These are phyloP conservation scores for Phenganax stokvisi DNA, from an alignment of 92 coral and sea anemone species.

Conservation along the genomic window DNA sequence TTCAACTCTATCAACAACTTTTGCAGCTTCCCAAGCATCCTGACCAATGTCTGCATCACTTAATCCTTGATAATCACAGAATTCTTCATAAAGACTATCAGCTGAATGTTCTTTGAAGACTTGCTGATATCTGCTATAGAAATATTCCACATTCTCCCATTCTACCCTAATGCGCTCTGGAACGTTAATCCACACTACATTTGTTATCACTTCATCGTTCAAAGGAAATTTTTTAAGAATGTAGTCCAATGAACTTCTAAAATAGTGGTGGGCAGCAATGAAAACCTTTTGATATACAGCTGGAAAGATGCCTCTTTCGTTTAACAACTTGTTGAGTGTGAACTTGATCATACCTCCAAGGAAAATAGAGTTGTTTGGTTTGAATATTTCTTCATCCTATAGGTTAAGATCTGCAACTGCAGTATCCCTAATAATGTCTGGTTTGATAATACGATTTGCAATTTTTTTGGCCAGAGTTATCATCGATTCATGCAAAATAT, in stretches of 20 bases:
- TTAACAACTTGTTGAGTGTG: slow-evolving; percentile 21
- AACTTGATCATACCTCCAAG: slow-evolving; percentile 37
- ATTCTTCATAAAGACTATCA: slow-evolving; percentile 45
- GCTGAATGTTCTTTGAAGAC: slow-evolving; percentile 12
- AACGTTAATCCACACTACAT: slow-evolving; percentile 44
- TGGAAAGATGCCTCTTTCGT: slow-evolving; percentile 18
- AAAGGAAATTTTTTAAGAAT: slow-evolving; percentile 46
- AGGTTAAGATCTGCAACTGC: slow-evolving; percentile 2
- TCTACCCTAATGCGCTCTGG: slow-evolving; percentile 36
- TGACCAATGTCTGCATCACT: slow-evolving; percentile 33
- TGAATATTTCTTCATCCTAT: slow-evolving; percentile 23
- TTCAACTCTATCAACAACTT: slow-evolving; percentile 44
- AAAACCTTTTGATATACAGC: slow-evolving; percentile 21
- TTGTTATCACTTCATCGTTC: slow-evolving; percentile 26
- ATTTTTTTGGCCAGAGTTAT: slow-evolving; percentile 16
- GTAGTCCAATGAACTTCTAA: slow-evolving; percentile 37
- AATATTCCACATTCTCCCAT: slow-evolving; percentile 48
- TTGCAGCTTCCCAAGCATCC: slow-evolving; percentile 42
- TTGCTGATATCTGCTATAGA: slow-evolving; percentile 36
- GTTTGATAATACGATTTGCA: slow-evolving; percentile 17
- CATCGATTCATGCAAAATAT: slow-evolving; percentile 30
- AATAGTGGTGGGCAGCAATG: slow-evolving; percentile 43
- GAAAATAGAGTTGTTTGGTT: slow-evolving; percentile 15
- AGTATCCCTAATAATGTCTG: slow-evolving; percentile 35
- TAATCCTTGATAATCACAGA: slow-evolving; percentile 46